Evolutionary conservation across 2,888 invertebrate species (phyloP).

Genomic region (Ectemnius cavifrons): DNA sequence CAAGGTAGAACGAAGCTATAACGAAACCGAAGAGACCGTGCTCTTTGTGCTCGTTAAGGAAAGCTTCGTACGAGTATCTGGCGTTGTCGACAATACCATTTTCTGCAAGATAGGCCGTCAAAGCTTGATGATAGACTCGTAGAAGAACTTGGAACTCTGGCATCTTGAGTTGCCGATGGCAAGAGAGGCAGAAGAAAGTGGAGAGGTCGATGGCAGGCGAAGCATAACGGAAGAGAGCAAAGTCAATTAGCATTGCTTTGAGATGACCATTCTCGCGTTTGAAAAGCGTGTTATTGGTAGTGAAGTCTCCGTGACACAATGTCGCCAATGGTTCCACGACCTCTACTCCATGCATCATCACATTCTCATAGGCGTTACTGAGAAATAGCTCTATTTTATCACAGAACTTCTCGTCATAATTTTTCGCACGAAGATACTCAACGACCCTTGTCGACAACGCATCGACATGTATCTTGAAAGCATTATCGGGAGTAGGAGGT

Average conservation of each 20-base stretch:
- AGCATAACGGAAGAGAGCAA: slow-evolving; percentile 64
- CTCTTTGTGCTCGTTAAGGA: slow-evolving; percentile 64
- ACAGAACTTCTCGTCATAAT: slow-evolving; percentile 52
- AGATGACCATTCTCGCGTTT: slow-evolving; percentile 30
- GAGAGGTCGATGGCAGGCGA: slow-evolving; percentile 70
- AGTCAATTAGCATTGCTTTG: slow-evolving; percentile 63
- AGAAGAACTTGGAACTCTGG: slow-evolving; percentile 57
- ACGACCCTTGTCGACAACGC: slow-evolving; percentile 42
- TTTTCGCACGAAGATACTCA: slow-evolving; percentile 52
- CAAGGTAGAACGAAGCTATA: slow-evolving; percentile 60
- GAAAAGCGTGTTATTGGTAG: slow-evolving; percentile 68
- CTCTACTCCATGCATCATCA: slow-evolving; percentile 44
- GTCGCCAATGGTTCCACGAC: slow-evolving; percentile 68
- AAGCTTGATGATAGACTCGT: slow-evolving; percentile 60
- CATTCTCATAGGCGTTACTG: slow-evolving; percentile 11
- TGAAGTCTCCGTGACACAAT: slow-evolving; percentile 72
- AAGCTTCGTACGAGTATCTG: slow-evolving; percentile 62
- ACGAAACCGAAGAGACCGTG: slow-evolving; percentile 64
- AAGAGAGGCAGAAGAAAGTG: slow-evolving; percentile 64
- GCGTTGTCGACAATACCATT: slow-evolving; percentile 49
- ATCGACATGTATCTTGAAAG: slow-evolving; percentile 14
- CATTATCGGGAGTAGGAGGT: background rate
- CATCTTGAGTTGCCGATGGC: slow-evolving; percentile 39
- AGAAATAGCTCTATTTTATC: slow-evolving; percentile 57
- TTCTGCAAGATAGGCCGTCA: slow-evolving; percentile 57